Evolutionary conservation across 1,140 invertebrate species (phyloP).

Genomic region (Formica selysi): DNA sequence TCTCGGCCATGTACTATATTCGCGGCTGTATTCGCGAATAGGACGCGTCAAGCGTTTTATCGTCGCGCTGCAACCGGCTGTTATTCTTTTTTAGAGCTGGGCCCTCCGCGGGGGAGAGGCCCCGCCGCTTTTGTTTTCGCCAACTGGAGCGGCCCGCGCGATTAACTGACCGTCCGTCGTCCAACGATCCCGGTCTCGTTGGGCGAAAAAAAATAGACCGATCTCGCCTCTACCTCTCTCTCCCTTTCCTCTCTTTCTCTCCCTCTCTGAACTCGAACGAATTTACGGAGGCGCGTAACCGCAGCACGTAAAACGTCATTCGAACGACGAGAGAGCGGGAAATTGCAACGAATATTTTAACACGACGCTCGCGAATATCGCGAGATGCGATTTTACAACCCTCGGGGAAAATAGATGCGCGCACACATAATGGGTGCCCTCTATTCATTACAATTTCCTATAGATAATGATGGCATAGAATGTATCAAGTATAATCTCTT

Average conservation of each 20-base stretch:
- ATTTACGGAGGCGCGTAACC: constrained; percentile 39
- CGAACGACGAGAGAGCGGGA: constrained; percentile 24
- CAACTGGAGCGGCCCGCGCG: constrained; percentile 53
- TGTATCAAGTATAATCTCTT: neutral
- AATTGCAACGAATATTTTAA: constrained; percentile 48
- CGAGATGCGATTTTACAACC: neutral
- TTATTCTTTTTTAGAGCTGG: constrained; percentile 42
- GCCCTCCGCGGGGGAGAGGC: neutral
- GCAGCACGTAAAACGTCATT: constrained; percentile 9
- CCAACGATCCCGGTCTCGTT: constrained; percentile 41
- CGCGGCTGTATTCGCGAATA: neutral
- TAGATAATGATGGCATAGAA: neutral
- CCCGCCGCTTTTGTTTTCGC: constrained; percentile 61
- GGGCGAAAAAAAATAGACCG: neutral
- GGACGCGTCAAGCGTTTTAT: constrained; percentile 42
- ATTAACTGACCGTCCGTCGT: constrained; percentile 61
- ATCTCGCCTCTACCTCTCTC: neutral
- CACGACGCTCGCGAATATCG: neutral
- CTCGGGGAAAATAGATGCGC: neutral
- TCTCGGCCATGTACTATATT: neutral
- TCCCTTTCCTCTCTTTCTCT: constrained; percentile 2
- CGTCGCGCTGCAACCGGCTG: constrained; percentile 3
- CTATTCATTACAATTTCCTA: neutral
- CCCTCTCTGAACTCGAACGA: neutral
- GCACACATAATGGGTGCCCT: too few species aligned